These are phyloP conservation scores for Euplagia quadripunctaria DNA, from an alignment of 2,888 invertebrate genomes.

Conservation along the genomic window DNA sequence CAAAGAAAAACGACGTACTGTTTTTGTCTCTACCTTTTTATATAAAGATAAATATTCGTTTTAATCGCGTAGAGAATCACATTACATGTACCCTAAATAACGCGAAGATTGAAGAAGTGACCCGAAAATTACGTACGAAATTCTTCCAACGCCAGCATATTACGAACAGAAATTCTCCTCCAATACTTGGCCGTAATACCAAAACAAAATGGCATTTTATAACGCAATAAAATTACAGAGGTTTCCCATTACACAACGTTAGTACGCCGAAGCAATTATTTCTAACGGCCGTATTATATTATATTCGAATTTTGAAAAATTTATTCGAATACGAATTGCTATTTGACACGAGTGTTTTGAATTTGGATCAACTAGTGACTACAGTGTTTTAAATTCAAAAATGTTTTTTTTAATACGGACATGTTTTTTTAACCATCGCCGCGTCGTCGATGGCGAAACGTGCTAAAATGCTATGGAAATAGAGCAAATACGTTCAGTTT, in stretches of 20 bases:
- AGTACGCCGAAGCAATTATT: conserved; percentile 47
- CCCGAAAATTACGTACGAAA: conserved; percentile 12
- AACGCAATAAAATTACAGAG: conserved; percentile 44
- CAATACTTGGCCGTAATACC: conserved; percentile 21
- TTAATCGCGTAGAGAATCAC: conserved; percentile 1
- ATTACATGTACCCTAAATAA: conserved; percentile 5
- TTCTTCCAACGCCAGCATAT: conserved; percentile 7
- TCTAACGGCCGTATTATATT: conserved; percentile 30
- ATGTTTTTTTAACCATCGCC: conserved; percentile 37
- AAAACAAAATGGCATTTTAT: conserved; percentile 46
- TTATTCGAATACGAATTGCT: conserved; percentile 38
- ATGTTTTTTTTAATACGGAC: conserved; percentile 29
- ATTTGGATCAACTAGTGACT: conserved; percentile 21
- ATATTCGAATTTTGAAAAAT: conserved; percentile 36
- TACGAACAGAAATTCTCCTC: conserved; percentile 24
- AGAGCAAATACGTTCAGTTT: conserved; percentile 29
- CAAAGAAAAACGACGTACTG: no score
- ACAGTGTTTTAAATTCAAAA: conserved; percentile 38
- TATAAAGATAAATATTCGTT: not conserved
- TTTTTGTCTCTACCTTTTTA: not conserved
- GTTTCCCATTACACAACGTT: conserved; percentile 29
- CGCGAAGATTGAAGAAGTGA: not conserved
- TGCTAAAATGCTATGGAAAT: conserved; percentile 34
- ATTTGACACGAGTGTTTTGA: conserved; percentile 37
- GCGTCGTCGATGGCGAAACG: not conserved